Conservation (phyloP, 2,888 invertebrate genomes). For the Synanthedon tipuliformis region DNA sequence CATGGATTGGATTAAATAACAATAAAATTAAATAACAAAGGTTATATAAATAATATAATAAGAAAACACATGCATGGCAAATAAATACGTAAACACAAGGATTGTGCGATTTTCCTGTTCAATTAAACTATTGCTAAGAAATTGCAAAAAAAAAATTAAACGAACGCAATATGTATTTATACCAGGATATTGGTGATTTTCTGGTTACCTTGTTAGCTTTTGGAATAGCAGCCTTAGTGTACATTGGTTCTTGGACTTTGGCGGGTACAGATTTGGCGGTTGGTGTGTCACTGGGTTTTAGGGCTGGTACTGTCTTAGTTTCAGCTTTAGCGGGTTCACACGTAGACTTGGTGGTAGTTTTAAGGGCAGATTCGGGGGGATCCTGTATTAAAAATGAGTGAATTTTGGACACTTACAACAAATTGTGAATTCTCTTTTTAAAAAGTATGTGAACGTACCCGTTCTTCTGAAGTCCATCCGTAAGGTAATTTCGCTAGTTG, state of each 20-base stretch:
- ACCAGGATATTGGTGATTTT: too few relatives aligned
- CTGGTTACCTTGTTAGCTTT: conserved; percentile 40
- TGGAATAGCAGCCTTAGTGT: conserved; percentile 48
- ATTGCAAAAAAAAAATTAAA: too few relatives aligned
- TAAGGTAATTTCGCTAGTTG: conserved; percentile 63
- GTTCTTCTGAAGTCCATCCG: conserved; percentile 54
- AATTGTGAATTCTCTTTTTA: neutral
- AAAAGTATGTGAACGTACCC: neutral
- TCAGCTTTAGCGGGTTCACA: conserved; percentile 45
- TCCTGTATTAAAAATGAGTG: conserved; percentile 21
- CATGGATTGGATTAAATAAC: too few relatives aligned
- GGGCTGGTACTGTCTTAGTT: conserved; percentile 42
- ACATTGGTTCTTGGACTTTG: conserved; percentile 53
- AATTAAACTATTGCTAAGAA: too few relatives aligned
- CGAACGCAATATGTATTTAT: too few relatives aligned
- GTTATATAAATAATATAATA: too few relatives aligned
- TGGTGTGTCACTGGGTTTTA: conserved; percentile 41
- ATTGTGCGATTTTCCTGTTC: too few relatives aligned
- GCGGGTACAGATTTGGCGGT: conserved; percentile 46
- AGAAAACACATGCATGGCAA: too few relatives aligned
- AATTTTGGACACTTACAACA: too few relatives aligned
- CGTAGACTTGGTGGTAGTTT: conserved; percentile 22
- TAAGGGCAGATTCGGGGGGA: conserved; percentile 34
- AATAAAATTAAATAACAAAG: too few relatives aligned
- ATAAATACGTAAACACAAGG: too few relatives aligned